phyloP scores from a whole-genome alignment of 2,888 invertebrate genomes.

The Rhagium mordax region DNA sequence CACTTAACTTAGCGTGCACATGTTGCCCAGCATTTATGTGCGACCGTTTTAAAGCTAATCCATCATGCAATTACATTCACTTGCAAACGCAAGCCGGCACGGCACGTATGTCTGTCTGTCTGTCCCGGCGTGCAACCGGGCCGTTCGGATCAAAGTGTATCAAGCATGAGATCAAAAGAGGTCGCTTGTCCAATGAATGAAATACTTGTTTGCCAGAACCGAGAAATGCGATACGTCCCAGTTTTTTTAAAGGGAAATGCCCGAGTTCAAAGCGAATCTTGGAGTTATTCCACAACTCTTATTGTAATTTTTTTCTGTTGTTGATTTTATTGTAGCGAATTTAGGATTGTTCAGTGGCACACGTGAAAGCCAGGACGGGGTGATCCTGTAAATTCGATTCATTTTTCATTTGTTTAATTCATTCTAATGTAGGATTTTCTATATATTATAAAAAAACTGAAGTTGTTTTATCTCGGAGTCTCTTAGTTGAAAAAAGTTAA shows the following conservation, averaged over 20 bases:
- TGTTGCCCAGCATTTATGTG: slow-evolving; percentile 15
- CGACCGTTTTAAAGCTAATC: slow-evolving; percentile 34
- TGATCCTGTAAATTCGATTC: too few relatives aligned
- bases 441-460: too few relatives aligned
- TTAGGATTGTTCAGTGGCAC: too few relatives aligned
- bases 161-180: slow-evolving; percentile 7
- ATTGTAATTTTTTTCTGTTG: neutral
- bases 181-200: slow-evolving; percentile 3
- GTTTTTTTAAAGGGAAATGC: neutral
- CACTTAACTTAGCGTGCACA: slow-evolving; percentile 3
- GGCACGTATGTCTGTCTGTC: slow-evolving; percentile 12
- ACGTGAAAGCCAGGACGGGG: too few relatives aligned
- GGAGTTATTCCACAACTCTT: neutral
- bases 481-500: too few relatives aligned
- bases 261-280: neutral
- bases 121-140: neutral
- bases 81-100: neutral
- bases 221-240: neutral
- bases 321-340: too few relatives aligned
- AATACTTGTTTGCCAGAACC: slow-evolving; percentile 4
- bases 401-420: too few relatives aligned
- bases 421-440: too few relatives aligned
- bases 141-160: neutral
- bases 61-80: slow-evolving; percentile 26
- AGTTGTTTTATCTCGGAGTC: too few relatives aligned